Percentiles rank a stretch among this genome's conserved stretches.
phyloP scores from a whole-genome alignment of 2,797 vertebrate genomes.

The Anguilla megastoma region DNA sequence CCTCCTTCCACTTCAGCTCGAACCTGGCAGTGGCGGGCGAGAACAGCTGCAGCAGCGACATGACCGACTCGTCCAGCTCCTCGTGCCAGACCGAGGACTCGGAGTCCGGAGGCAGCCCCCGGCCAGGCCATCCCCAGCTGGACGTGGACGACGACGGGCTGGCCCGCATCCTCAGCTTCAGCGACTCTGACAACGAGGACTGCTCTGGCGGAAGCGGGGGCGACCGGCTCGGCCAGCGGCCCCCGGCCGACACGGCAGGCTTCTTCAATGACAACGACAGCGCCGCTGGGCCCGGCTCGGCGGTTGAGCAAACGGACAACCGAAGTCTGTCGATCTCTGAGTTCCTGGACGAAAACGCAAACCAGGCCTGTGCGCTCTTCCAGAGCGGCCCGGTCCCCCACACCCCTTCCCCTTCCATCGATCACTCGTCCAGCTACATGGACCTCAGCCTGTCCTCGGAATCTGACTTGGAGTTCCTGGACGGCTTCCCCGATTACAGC shows the following conservation, averaged over 20 bases:
- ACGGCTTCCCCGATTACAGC: slow-evolving; percentile 88
- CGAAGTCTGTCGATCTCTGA: slow-evolving; percentile 73
- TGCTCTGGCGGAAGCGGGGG: slow-evolving; percentile 61
- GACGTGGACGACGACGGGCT: slow-evolving; percentile 82
- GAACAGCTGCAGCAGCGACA: slow-evolving; percentile 92
- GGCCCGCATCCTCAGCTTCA: slow-evolving; percentile 86
- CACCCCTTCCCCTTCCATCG: slow-evolving; percentile 67
- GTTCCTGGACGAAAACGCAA: slow-evolving; percentile 92
- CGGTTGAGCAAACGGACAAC: slow-evolving; percentile 59
- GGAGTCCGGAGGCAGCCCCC: slow-evolving; percentile 58
- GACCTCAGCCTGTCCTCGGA: slow-evolving; percentile 93
- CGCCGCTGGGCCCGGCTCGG: slow-evolving; percentile 55
- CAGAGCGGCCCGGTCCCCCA: slow-evolving; percentile 70
- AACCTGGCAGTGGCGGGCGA: slow-evolving; percentile 76
- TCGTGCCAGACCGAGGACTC: slow-evolving; percentile 80
- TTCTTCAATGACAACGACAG: slow-evolving; percentile 76
- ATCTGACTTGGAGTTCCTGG: slow-evolving; percentile 91
- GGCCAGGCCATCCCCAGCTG: slow-evolving; percentile 66
- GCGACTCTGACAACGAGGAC: slow-evolving; percentile 75
- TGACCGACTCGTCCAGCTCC: slow-evolving; percentile 85
- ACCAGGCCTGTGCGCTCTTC: slow-evolving; percentile 82
- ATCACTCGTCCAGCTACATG: slow-evolving; percentile 81
- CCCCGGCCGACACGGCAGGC: slow-evolving; percentile 69
- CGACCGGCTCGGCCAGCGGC: background rate
- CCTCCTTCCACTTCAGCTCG: slow-evolving; percentile 78